These are phyloP conservation scores for Pituophis catenifer DNA, from an alignment of 2,113 vertebrate genomes.

Conservation along the genomic window DNA sequence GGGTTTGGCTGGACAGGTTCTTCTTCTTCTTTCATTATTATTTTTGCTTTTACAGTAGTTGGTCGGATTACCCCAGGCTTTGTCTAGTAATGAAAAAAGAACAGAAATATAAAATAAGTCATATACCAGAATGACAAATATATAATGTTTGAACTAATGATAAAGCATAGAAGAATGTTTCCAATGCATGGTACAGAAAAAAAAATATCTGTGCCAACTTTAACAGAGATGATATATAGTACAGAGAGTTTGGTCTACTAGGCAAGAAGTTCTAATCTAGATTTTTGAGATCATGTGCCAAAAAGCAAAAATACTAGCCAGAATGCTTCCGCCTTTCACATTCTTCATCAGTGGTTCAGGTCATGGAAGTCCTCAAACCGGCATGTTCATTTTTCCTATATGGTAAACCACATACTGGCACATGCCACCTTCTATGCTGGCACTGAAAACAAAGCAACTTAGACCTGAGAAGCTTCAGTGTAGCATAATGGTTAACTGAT, in stretches of 20 bases:
- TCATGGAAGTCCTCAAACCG: background rate
- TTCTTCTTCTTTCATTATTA: constrained; percentile 65
- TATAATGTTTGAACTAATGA: background rate
- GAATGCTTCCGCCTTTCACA: background rate
- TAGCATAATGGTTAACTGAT: background rate
- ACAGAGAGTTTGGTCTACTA: background rate
- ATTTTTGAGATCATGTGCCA: background rate
- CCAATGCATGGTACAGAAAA: background rate
- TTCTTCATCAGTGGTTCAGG: background rate
- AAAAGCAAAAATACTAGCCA: background rate
- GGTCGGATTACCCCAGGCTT: constrained; percentile 89
- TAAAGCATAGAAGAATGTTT: background rate
- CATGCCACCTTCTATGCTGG: background rate
- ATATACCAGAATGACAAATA: background rate
- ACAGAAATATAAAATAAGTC: background rate
- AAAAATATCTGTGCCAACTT: background rate
- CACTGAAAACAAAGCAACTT: background rate
- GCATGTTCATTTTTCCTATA: background rate
- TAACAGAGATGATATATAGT: background rate
- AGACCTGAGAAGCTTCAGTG: background rate
- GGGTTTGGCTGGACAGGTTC: constrained; percentile 75
- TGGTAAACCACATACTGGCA: background rate
- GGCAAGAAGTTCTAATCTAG: background rate
- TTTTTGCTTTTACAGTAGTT: constrained; percentile 71
- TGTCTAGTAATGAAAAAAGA: constrained; percentile 70